phyloP scores from a whole-genome alignment of 2,113 vertebrate genomes.

The Trogon surrucura region DNA sequence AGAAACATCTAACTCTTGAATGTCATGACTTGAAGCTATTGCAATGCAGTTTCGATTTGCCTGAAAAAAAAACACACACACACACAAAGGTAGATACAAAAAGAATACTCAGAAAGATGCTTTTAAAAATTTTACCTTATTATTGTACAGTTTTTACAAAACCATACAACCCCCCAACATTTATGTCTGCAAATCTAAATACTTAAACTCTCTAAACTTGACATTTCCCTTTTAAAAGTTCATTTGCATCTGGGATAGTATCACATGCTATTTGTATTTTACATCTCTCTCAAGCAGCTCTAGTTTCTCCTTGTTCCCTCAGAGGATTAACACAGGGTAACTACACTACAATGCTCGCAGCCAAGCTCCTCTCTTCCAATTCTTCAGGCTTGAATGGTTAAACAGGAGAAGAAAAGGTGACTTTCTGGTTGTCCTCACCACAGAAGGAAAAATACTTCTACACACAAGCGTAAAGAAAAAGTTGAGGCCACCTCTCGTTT shows the following conservation, averaged over 20 bases:
- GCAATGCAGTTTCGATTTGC: conserved; percentile 98
- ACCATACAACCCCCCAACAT: neutral
- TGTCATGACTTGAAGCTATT: conserved; percentile 95
- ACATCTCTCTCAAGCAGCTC: neutral
- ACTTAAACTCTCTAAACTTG: neutral
- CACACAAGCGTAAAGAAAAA: neutral
- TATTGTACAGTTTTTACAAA: neutral
- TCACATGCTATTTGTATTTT: neutral
- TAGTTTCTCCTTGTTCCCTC: neutral
- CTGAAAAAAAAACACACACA: conserved; percentile 72
- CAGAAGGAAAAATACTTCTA: neutral
- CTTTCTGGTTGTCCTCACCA: neutral
- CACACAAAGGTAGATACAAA: neutral
- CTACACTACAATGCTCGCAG: neutral
- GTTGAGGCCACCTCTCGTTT: neutral
- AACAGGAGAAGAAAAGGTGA: neutral
- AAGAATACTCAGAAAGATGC: neutral
- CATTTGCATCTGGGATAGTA: neutral
- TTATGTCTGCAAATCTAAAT: neutral
- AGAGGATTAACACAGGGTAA: neutral
- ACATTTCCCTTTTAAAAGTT: neutral
- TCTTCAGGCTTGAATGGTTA: neutral
- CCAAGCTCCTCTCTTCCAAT: neutral
- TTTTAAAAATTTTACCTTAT: neutral
- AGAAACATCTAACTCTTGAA: conserved; percentile 97